A percentile compares a stretch with the other conserved stretches of the same genome.
Evolutionary conservation across 2,797 vertebrate genomes (phyloP).

Genomic region (Schizopygopsis malacanthus): DNA sequence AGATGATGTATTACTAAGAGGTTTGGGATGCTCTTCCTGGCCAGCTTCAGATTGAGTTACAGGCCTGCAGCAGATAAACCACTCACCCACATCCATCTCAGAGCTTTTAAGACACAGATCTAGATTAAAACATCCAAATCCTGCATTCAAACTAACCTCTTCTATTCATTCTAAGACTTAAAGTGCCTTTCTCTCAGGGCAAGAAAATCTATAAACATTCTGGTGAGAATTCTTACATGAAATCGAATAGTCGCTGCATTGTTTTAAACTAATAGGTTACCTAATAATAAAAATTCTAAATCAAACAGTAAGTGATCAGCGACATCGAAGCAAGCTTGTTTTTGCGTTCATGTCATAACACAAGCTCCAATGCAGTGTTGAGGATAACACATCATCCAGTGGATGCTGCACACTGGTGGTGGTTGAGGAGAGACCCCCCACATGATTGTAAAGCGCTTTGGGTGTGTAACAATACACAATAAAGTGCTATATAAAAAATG

Average conservation of each 20-base stretch:
- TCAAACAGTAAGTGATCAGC: background rate
- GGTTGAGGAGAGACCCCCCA: too few species aligned
- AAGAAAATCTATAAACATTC: conserved; percentile 1
- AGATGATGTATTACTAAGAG: conserved; percentile 41
- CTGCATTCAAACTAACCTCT: background rate
- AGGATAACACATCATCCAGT: background rate
- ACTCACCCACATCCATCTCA: background rate
- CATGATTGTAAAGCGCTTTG: too few species aligned
- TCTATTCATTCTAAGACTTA: background rate
- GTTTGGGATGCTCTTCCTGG: conserved; percentile 36
- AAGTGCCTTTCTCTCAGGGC: background rate
- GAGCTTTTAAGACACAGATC: background rate
- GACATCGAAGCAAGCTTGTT: background rate
- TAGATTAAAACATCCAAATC: background rate
- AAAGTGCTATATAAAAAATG: too few species aligned
- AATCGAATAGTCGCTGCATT: background rate
- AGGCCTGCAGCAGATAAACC: conserved; percentile 38
- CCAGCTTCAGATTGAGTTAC: conserved; percentile 63
- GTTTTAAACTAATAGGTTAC: background rate
- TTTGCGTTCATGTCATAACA: background rate
- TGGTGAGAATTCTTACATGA: background rate
- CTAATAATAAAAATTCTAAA: background rate
- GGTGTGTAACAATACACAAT: too few species aligned
- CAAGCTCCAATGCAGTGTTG: background rate
- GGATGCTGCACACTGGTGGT: too few species aligned